phyloP scores from a whole-genome alignment of 1,140 invertebrate genomes.

The roundworm (Caenorhabditis elegans) region DNA sequence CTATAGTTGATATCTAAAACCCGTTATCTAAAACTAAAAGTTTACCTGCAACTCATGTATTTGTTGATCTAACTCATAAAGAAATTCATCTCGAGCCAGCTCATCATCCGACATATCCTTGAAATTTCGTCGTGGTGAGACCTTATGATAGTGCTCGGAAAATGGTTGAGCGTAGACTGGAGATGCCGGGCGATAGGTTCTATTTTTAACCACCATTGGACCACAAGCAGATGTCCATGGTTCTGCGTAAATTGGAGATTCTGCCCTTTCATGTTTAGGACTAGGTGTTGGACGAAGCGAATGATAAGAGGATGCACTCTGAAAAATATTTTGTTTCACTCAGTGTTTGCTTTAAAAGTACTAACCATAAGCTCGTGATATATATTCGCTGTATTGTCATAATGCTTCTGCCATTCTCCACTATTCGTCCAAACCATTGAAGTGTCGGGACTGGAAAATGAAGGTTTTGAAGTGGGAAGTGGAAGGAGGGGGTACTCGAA shows the following conservation, averaged over 20 bases:
- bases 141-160: neutral
- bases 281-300: neutral
- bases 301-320: constrained; percentile 7
- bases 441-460: constrained; percentile 27
- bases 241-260: neutral
- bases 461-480: constrained; percentile 5
- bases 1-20: too few relatives aligned
- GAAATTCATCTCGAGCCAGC: constrained; percentile 1
- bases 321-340: neutral
- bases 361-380: constrained; percentile 7
- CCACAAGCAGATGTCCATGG: neutral
- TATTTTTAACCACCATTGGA: constrained; percentile 7
- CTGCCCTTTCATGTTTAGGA: neutral
- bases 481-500: neutral
- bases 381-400: neutral
- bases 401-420: constrained; percentile 11
- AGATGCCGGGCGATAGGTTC: neutral
- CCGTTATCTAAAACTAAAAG: neutral
- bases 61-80: neutral
- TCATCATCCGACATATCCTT: constrained; percentile 13
- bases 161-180: constrained; percentile 16
- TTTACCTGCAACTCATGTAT: neutral
- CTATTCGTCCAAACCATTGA: constrained; percentile 22
- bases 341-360: neutral
- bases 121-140: neutral